Base-by-base conservation (phyloP, 2,113 vertebrate species). In the Phalacrocorax pelagicus region DNA sequence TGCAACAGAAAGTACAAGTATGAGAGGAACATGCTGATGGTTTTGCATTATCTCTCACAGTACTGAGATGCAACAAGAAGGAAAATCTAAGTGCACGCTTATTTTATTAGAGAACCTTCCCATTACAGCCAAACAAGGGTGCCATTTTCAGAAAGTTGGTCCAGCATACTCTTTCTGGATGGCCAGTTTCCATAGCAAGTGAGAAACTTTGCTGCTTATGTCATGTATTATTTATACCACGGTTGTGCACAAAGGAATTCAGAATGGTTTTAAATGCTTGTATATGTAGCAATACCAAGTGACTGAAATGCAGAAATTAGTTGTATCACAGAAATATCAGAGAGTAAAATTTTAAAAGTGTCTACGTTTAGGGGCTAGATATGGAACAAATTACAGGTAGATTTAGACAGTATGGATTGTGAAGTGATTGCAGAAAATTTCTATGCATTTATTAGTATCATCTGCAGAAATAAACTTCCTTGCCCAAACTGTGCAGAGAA, bases 21-120 rank as follows among this genome's bases (percentile, higher is more conserved):
- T 66, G 42, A 95, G 81, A 92, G 84, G 89, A 95, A 90, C 74
- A 77, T 26, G 70, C 81, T 71, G 89, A 57, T 92, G 93, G 77
- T 77, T 87, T 67, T 70, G 89, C 70, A 49, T 86, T 87, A 91
- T 62, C 5, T 4, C 29, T 92, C 95, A 51, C 19, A 3, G 70
- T 36, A 6, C 66, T 65, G 62, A 96, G 70, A 89, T 5, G 4
- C 55, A 90, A 74, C 19, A 81, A 63, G 72, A 86, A 96, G 49
- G 44, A 86, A 92, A 94, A 94, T 46, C 51, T 34, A 67, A 88
- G 22, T n/a, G 24, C 61, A 30, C 1, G 4, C 32, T 89, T 10
- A 5, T 89, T 87, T 92, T 87, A 40, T 69, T 62, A 58, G 77
- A 75, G 54, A 87, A 72, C 12, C 13, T 79, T 66, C 52, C 36